A percentile compares a stretch with the other conserved stretches of the same genome.
Conservation (phyloP, 2,888 invertebrate genomes). For the Melipona beecheii region DNA sequence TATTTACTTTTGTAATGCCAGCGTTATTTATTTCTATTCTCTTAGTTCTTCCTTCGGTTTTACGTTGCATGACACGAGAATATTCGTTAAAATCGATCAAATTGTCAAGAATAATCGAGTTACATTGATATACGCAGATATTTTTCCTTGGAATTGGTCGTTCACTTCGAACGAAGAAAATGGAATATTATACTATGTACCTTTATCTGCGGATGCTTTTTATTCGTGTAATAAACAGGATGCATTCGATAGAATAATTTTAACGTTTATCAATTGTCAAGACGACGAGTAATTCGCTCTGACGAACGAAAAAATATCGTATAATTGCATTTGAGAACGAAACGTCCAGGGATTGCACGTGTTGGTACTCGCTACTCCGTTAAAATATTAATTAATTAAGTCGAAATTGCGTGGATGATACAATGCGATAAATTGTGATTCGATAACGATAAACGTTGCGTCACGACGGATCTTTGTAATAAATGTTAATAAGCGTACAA, state of each 20-base stretch:
- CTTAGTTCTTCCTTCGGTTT: background rate
- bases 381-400: background rate
- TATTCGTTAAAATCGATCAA: background rate
- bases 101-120: background rate
- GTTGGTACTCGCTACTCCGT: too few relatives aligned
- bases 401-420: background rate
- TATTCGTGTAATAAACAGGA: background rate
- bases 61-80: background rate
- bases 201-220: too few relatives aligned
- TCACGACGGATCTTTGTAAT: too few relatives aligned
- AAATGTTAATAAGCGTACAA: too few relatives aligned
- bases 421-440: background rate
- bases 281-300: background rate
- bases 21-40: constrained; percentile 26
- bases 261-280: too few relatives aligned
- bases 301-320: background rate
- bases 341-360: constrained; percentile 5
- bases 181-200: background rate
- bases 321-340: background rate
- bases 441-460: too few relatives aligned
- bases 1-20: constrained; percentile 56
- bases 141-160: background rate
- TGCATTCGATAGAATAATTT: too few relatives aligned
- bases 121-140: too few relatives aligned
- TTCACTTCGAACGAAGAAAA: background rate